Evolutionary conservation across 2,888 invertebrate species (phyloP).

Genomic region (Hypomecis punctinalis): DNA sequence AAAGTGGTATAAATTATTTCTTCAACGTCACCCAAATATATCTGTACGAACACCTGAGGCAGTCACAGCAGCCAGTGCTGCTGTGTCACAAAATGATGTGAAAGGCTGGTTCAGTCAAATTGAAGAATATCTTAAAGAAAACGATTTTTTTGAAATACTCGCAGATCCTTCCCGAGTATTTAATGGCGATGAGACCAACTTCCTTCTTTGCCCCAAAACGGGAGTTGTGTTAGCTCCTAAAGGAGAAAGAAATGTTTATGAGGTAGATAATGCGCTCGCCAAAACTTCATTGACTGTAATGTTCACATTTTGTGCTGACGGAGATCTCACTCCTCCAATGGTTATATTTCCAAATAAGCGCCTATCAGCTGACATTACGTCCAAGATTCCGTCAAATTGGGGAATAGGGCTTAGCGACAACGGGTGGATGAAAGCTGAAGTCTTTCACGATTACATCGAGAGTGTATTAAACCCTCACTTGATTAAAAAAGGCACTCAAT

Average conservation of each 20-base stretch:
- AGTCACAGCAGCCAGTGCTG: slow-evolving; percentile 1
- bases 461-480: not conserved
- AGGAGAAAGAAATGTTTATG: slow-evolving; percentile 6
- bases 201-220: not conserved
- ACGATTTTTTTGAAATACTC: not conserved
- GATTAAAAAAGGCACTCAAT: not conserved
- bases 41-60: not conserved
- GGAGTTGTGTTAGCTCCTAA: not conserved
- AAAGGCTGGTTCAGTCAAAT: not conserved
- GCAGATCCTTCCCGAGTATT: not conserved
- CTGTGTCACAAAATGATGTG: not conserved
- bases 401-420: slow-evolving; percentile 3
- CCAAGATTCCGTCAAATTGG: slow-evolving; percentile 2
- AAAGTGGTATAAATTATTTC: not conserved
- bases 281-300: slow-evolving; percentile 33
- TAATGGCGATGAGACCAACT: slow-evolving; percentile 11
- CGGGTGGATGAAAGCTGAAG: slow-evolving; percentile 7
- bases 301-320: slow-evolving; percentile 39
- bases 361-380: not conserved
- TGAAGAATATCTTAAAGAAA: slow-evolving; percentile 5
- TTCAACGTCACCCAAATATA: not conserved
- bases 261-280: slow-evolving; percentile 8
- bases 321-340: slow-evolving; percentile 41
- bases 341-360: slow-evolving; percentile 32
- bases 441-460: not conserved